Evolutionary conservation across 2,888 invertebrate species (phyloP), one percentile per base, ranked within the genome.

Genomic region (Laothoe populi): DNA sequence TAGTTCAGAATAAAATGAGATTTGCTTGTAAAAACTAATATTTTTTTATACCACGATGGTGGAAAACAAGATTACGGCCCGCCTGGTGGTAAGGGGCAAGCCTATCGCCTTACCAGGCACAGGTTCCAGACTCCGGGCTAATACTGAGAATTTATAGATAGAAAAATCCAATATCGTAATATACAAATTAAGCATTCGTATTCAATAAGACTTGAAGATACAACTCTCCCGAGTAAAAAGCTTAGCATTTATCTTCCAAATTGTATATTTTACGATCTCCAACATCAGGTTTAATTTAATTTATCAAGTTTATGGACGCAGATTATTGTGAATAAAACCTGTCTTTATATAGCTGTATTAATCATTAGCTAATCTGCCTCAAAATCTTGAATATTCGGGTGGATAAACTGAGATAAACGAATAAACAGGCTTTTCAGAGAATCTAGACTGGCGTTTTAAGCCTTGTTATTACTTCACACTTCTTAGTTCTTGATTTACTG

Each of bases 221-320:
- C 3, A 21, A 46, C 4, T 4, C 1, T 23, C 45, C 21, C 19
- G 19, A 19, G 8, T 31, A 16, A 16, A 31, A 31, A 31, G 10
- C 49, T 31, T 10, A 26, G 26, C 26, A 16, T 49, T 10, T 49
- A 49, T 48, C n/a, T 26, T 44, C 31, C 26, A 31, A 31, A 2
- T n/a, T 49, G n/a, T 16, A 16, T 10, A 49, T n/a, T 49, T 31
- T 49, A 49, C 10, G 31, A 31, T 31, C 16, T 49, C 31, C 31
- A 49, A 49, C 31, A 19, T 59, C 24, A 26, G 16, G 40, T 40
- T 42, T 44, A 44, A 59, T 44, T 59, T 42, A 23, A 42, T 59
- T 26, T 19, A 23, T 38, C 23, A 40, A 57, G 21, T 40, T 40
- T 26, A 26, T 42, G 42, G 23, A 58, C 24, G 40, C 10, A 21